Percentiles rank a stretch among this genome's conserved stretches.
Evolutionary conservation across 2,113 vertebrate species (phyloP).

Genomic region (Malaclemys terrapin): DNA sequence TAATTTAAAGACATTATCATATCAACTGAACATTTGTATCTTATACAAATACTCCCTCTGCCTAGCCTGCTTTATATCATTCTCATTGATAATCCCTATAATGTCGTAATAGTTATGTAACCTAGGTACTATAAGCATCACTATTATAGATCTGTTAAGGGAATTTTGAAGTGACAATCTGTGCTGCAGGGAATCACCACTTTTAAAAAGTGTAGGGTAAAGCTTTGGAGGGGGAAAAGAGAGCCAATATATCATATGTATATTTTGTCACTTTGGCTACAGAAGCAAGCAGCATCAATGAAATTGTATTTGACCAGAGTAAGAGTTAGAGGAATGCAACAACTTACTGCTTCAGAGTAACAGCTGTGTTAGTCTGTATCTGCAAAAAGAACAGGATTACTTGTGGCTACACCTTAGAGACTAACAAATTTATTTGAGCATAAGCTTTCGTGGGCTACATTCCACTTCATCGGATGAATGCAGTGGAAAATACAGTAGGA

Average conservation of each 20-base stretch:
- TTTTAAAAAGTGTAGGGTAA: background rate
- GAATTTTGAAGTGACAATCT: background rate
- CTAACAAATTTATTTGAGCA: no score
- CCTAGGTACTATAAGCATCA: background rate
- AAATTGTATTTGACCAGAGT: rapidly evolving
- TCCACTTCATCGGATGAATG: no score
- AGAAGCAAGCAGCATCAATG: background rate
- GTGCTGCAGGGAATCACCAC: background rate
- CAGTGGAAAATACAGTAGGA: no score
- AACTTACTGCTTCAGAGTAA: background rate
- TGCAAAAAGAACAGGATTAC: no score
- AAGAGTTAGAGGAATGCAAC: rapidly evolving
- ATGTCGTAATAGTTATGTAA: rapidly evolving
- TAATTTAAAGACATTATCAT: rapidly evolving
- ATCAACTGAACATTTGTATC: background rate
- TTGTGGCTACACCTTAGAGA: no score
- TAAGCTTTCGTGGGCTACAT: no score
- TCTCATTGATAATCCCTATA: rapidly evolving
- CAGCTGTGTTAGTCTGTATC: no score
- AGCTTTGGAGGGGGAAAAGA: background rate
- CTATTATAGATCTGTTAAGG: background rate
- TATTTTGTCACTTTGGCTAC: background rate
- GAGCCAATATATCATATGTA: rapidly evolving
- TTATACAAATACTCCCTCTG: background rate
- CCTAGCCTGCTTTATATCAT: rapidly evolving